A percentile compares a stretch with the other conserved stretches of the same genome.
These are phyloP conservation scores for Drosophila anomalata DNA, from an alignment of 2,888 invertebrate species.

Conservation along the genomic window DNA sequence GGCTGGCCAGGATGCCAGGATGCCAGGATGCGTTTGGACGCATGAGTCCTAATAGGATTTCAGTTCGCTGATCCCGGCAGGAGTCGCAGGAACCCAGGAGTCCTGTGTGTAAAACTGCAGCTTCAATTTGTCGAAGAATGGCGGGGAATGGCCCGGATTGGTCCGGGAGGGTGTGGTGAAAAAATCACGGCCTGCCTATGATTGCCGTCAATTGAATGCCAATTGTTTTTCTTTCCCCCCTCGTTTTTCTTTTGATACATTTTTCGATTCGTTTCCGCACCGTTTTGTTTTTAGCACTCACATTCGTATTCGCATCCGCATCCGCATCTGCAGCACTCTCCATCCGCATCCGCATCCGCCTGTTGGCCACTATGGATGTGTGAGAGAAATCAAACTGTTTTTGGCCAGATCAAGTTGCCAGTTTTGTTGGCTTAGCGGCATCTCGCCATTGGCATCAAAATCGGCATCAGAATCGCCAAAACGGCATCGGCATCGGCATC, in stretches of 20 bases:
- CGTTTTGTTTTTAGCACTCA: slow-evolving; percentile 45
- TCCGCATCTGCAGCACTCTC: neutral
- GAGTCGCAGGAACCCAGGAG: neutral
- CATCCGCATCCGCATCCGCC: neutral
- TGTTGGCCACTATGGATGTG: slow-evolving; percentile 20
- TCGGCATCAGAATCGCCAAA: neutral
- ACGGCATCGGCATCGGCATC: slow-evolving; percentile 11
- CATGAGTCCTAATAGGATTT: slow-evolving; percentile 30
- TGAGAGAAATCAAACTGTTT: slow-evolving; percentile 52
- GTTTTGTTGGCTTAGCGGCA: slow-evolving; percentile 41
- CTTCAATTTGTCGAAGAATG: neutral
- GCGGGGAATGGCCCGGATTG: neutral
- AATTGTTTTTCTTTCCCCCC: slow-evolving; percentile 56
- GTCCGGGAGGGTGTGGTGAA: neutral
- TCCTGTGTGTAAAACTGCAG: slow-evolving; percentile 2
- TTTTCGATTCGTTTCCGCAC: slow-evolving; percentile 43
- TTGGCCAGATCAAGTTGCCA: slow-evolving; percentile 52
- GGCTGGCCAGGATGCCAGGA: slow-evolving; percentile 8
- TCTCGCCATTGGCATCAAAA: neutral
- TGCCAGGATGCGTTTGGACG: slow-evolving; percentile 13
- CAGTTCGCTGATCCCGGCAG: slow-evolving; percentile 21
- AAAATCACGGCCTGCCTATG: slow-evolving; percentile 54
- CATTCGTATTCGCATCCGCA: neutral
- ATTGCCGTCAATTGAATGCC: slow-evolving; percentile 69
- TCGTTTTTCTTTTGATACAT: slow-evolving; percentile 35